phyloP scores from a whole-genome alignment of 1,140 invertebrate genomes.

The Brachionus sp. region DNA sequence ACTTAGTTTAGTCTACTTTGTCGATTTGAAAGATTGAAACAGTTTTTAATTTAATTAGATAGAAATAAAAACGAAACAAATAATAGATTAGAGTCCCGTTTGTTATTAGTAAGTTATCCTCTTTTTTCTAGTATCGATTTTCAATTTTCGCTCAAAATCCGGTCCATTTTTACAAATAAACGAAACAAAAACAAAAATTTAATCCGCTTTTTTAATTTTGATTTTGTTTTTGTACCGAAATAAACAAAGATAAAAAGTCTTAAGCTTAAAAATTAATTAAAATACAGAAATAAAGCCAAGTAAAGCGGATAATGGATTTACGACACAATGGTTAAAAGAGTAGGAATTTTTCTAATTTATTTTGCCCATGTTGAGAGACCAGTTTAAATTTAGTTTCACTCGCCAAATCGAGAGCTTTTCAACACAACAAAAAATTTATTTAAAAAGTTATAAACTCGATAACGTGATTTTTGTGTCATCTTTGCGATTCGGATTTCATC shows the following conservation, averaged over 20 bases:
- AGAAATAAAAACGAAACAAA: not conserved
- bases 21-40: not conserved
- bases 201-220: conserved; percentile 21
- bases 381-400: not conserved
- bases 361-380: conserved; percentile 34
- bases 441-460: not conserved
- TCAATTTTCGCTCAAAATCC: not conserved
- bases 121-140: conserved; percentile 17
- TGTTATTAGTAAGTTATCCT: not conserved
- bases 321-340: conserved; percentile 13
- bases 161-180: conserved; percentile 24
- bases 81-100: not conserved
- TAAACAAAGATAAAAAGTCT: conserved; percentile 39
- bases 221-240: conserved; percentile 28
- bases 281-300: conserved; percentile 23
- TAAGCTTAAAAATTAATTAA: conserved; percentile 22
- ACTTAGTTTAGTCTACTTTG: not conserved
- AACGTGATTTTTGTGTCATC: not conserved
- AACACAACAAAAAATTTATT: not conserved
- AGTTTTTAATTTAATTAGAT: conserved; percentile 3
- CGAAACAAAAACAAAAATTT: conserved; percentile 36
- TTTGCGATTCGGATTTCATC: not conserved
- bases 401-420: not conserved
- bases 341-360: conserved; percentile 18
- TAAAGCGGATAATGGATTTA: conserved; percentile 35